Base-by-base conservation (phyloP, 2,797 vertebrate species). In the Pogonophryne albipinna region DNA sequence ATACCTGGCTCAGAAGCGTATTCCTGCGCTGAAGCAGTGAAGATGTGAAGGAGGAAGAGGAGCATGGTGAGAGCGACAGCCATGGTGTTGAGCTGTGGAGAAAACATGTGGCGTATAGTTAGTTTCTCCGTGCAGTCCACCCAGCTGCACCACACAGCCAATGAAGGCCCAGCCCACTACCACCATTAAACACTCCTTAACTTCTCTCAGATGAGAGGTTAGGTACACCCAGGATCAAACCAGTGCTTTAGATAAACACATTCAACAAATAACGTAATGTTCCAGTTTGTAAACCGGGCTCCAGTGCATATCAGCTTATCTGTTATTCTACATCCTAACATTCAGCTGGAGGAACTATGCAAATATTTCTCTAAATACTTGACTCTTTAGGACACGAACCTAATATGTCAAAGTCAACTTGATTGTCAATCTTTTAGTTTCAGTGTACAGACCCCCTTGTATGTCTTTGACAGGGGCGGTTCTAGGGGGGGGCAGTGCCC, bases 71-170 rank as follows among this genome's bases (percentile, higher is more conserved):
- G 60, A 65, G 16, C 34, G 1, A 84, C 70, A 56, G 87, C 76
- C 90, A 89, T 93, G 82, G 76, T 63, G 84, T 50, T 4, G 75
- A 78, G 19, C 86, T 91, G 88, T 74, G 63, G 72, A 81, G 73
- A 59, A 65, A 85, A 86, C 83, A 86, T 82, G 78, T 77, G 80
- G 67, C 16, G 31, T 85, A 66, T 77, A 3, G 78, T 90, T 75
- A 91, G 62, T 71, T 47, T 77, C 49, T 72, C 51, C 42, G 59
- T 49, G 53, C 44, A 60, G 70, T 79, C 64, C 80, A 79, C 63
- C 41, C 61, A 60, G 53, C 52, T 65, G 34, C 73, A 57, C 50
- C 64, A 55, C 77, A 71, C 45, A 50, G 10, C 60, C n/a, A 51
- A 38, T 4, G 2, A 27, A 79, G 27, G 71, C 66, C 86, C 87